phyloP scores from a whole-genome alignment of 2,113 vertebrate genomes.

The Tragelaphus strepsiceros region DNA sequence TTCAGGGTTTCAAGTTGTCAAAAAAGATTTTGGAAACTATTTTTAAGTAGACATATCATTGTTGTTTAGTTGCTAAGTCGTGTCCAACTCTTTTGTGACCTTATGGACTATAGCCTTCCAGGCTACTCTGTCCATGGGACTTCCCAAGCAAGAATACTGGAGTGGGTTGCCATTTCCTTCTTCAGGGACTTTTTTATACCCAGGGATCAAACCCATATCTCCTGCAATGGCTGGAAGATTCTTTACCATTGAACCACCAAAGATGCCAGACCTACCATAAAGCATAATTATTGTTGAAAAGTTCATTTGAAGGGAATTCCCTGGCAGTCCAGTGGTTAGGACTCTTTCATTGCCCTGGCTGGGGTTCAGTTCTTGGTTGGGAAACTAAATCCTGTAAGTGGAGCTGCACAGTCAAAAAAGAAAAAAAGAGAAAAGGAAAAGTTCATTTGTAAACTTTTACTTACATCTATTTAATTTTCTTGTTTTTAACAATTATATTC shows the following conservation, averaged over 20 bases:
- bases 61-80: neutral
- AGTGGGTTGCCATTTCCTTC: neutral
- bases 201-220: neutral
- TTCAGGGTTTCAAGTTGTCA: neutral
- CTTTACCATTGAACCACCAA: neutral
- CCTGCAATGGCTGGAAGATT: neutral
- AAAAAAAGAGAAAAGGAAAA: neutral
- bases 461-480: neutral
- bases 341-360: neutral
- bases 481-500: neutral
- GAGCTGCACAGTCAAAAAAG: neutral
- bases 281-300: neutral
- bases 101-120: neutral
- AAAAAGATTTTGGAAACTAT: neutral
- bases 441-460: neutral
- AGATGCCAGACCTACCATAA: neutral
- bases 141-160: neutral
- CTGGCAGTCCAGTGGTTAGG: neutral
- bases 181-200: neutral
- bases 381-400: neutral
- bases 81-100: neutral
- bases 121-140: neutral
- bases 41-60: neutral
- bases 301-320: neutral
- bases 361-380: neutral